A percentile compares a stretch with the other conserved stretches of the same genome.
These are phyloP conservation scores for Zhengitettix transpicula DNA, from an alignment of 2,888 invertebrate genomes.

Conservation along the genomic window DNA sequence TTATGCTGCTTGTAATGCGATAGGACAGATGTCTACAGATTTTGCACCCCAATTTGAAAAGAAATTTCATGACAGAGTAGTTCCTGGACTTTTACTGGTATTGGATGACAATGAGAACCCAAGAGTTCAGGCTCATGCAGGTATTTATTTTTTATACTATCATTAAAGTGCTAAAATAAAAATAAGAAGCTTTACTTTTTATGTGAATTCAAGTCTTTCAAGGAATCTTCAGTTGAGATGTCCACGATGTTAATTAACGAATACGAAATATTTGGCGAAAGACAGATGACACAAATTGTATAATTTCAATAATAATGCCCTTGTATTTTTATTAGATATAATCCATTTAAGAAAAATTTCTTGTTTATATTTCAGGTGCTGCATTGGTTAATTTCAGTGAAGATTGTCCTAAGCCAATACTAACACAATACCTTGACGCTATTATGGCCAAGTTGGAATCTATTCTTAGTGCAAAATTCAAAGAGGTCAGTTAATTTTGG, in stretches of 20 bases:
- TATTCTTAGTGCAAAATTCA: slow-evolving; percentile 82
- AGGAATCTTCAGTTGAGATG: too few relatives aligned
- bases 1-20: slow-evolving; percentile 95
- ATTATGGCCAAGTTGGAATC: slow-evolving; percentile 82
- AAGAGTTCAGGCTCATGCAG: slow-evolving; percentile 76
- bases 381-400: slow-evolving; percentile 98
- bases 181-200: neutral
- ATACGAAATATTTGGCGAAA: neutral
- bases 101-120: slow-evolving; percentile 85
- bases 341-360: neutral
- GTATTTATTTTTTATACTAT: slow-evolving; percentile 13
- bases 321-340: too few relatives aligned
- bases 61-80: slow-evolving; percentile 90
- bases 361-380: slow-evolving; percentile 48
- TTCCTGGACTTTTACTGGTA: slow-evolving; percentile 75
- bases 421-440: slow-evolving; percentile 76
- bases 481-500: slow-evolving; percentile 40
- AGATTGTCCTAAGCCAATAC: slow-evolving; percentile 90
- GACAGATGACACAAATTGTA: too few relatives aligned
- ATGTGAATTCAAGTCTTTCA: too few relatives aligned
- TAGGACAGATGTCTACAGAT: slow-evolving; percentile 98
- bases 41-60: slow-evolving; percentile 95
- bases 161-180: neutral
- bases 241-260: too few relatives aligned
- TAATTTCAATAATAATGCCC: too few relatives aligned